Base-by-base conservation (phyloP, 2,797 vertebrate genomes). In the Spinus olivaceus region DNA sequence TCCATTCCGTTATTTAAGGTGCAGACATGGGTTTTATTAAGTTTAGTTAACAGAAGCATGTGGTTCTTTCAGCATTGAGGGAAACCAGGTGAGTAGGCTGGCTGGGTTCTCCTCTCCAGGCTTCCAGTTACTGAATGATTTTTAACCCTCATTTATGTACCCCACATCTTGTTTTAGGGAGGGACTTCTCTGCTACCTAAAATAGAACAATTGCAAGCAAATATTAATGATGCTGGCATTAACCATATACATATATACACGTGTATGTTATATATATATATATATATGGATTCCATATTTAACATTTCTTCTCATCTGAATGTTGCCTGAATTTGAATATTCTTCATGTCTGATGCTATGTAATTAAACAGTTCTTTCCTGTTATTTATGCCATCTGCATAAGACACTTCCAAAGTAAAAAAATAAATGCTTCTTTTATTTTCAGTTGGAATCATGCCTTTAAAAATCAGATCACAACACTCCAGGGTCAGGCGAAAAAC, bases 401-500 rank as follows among this genome's bases (percentile, higher is more conserved):
- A 39, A 82, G 77, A 93, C 47, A 80, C 69, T 97, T 89, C 63
- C 93, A 83, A 90, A 96, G 76, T 96, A 93, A 96, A 95, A 70
- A 53, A 6, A 67, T 91, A 90, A 96, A 95, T 49, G 30, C 73
- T 94, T 90, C 71, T 97, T 70, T 95, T 97, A 44, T 94, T 97
- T 94, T 54, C 90, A 99, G 98, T 93, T 99, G 98, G 98, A 99
- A 99, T 97, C 98, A 99, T 96, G 99, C 99, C 92, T 99, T 99
- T 97, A 99, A 99, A 98, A 99, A 99, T 98, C 99, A 99, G 98
- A 99, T 99, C 97, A 99, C 99, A 51, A 99, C 99, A 46, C 98
- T 99, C 91, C 99, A 99, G 98, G 99, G 99, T 98, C 99, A 99
- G 97, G 99, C 99, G 79, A 99, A 99, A 98, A 99, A 99, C 97